Conservation (phyloP, 2,113 vertebrate species). For the Gnathonemus longibarbis region DNA sequence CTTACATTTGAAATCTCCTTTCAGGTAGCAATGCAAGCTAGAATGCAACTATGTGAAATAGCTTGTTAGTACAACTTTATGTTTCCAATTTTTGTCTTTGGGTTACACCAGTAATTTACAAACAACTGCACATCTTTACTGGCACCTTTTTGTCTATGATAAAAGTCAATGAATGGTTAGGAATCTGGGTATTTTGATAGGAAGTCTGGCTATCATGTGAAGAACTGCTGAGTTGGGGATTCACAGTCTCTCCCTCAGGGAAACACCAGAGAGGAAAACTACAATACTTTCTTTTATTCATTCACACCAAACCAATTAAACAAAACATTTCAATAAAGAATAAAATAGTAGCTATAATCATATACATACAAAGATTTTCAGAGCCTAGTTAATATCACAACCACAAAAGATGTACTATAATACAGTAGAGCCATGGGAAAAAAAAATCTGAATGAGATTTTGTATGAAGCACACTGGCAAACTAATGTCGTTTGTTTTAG, state of each 20-base stretch:
- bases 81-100: neutral
- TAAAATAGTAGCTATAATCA: neutral
- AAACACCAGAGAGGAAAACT: neutral
- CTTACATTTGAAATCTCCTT: neutral
- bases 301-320: neutral
- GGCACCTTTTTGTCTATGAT: neutral
- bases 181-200: neutral
- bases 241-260: neutral
- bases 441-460: neutral
- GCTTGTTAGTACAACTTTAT: neutral
- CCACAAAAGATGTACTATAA: neutral
- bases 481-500: constrained; percentile 38
- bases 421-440: neutral
- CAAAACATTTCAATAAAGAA: neutral
- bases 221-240: neutral
- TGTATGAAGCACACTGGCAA: constrained; percentile 23
- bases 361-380: neutral
- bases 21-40: neutral
- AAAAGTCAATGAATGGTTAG: neutral
- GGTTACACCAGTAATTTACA: neutral
- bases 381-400: neutral
- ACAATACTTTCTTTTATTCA: neutral
- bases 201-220: neutral
- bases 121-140: neutral
- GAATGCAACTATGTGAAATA: neutral